Evolutionary conservation across 2,888 invertebrate species (phyloP), one percentile per base, ranked within the genome.

Genomic region (Deroplatys truncata): DNA sequence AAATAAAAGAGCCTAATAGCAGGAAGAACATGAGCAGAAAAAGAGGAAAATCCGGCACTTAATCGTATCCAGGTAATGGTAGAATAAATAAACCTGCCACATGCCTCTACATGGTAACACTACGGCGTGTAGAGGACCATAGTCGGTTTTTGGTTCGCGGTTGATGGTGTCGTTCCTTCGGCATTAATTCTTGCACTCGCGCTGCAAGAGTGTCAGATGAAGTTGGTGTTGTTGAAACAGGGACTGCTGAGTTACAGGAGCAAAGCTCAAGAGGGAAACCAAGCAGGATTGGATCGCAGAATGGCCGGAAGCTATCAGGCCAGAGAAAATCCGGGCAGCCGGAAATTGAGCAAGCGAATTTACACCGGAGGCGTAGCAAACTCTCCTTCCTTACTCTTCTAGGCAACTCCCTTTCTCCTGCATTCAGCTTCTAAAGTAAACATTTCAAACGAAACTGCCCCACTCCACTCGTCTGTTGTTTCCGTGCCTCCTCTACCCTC

Each of bases 311-410:
- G 85, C 89, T 88, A 90, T 89, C 88, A 90, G 82, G 88, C 49
- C 82, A 82, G 87, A 86, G 85, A 83, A 89, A 85, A 89, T 90
- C 90, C 90, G 89, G 88, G 88, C 87, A 90, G 84, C 90, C 89
- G 90, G 90, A 90, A 89, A 90, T 90, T 90, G 90, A 89, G 89
- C 90, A 84, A 90, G 90, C 86, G 88, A 88, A 85, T 89, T 89
- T 89, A 89, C 86, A 89, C 89, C 89, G 86, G 89, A 89, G 89
- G 89, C 49, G 56, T 72, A 72, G 56, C 56, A 72, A 72, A 72
- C 56, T 25, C 56, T 72, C 56, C 56, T 72, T 72, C 56, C 56
- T 72, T 72, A 72, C 56, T 72, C 56, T 72, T 72, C 56, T 25
- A 72, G 20, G 20, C 25, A 72, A 72, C 56, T 72, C 56, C 56